Conservation (phyloP, 1,140 invertebrate species). For the Drosophila ogumai region DNA sequence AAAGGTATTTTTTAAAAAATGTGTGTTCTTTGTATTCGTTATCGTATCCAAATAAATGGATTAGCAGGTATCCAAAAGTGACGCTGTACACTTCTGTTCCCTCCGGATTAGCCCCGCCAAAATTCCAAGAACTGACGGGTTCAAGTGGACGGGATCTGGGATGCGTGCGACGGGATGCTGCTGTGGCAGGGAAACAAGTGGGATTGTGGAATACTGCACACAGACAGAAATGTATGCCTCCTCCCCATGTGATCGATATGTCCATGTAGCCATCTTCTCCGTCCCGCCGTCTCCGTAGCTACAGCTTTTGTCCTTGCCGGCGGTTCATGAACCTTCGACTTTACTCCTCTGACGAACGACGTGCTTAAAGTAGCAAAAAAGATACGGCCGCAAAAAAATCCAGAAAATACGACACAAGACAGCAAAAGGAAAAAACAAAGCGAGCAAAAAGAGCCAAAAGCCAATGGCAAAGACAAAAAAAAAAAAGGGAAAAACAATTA, state of each 20-base stretch:
- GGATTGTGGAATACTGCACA: conserved; percentile 24
- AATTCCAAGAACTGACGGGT: conserved; percentile 37
- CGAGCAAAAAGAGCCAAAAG: conserved; percentile 4
- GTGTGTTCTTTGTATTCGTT: neutral
- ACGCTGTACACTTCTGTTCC: neutral
- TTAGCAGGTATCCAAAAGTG: conserved; percentile 1
- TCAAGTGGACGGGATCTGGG: conserved; percentile 26
- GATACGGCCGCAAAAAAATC: conserved; percentile 41
- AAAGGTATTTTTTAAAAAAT: neutral
- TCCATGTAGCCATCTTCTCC: conserved; percentile 9
- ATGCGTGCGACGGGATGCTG: neutral
- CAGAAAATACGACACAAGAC: conserved; percentile 21
- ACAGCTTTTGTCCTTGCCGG: conserved; percentile 68
- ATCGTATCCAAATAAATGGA: neutral
- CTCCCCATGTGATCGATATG: conserved; percentile 67
- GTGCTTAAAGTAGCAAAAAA: conserved; percentile 69
- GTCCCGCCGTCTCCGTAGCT: conserved; percentile 16
- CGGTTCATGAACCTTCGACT: conserved; percentile 75
- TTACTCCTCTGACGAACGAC: conserved; percentile 61
- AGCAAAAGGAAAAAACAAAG: conserved; percentile 12
- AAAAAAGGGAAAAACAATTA: conserved; percentile 50
- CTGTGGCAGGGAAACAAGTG: conserved; percentile 31
- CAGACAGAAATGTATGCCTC: conserved; percentile 37
- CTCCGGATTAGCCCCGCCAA: neutral
- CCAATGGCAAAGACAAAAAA: conserved; percentile 34